Percentiles rank a stretch among this genome's conserved stretches.
phyloP scores from a whole-genome alignment of 2,888 invertebrate genomes.

The Polymixis lichenea region DNA sequence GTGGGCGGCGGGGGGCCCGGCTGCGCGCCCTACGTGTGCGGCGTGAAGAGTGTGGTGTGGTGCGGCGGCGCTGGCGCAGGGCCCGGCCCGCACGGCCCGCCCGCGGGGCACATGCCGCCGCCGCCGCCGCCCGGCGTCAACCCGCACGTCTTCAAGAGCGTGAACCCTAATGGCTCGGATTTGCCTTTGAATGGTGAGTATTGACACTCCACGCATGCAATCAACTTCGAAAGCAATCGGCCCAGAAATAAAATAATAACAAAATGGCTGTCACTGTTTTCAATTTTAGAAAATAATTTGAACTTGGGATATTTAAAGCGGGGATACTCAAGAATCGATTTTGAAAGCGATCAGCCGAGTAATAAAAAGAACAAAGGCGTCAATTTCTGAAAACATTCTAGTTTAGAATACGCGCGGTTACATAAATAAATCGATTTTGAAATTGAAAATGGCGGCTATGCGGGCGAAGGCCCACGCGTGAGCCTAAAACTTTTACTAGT shows the following conservation, averaged over 20 bases:
- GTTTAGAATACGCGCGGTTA: no score
- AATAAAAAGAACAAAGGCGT: no score
- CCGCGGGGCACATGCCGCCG: constrained; percentile 40
- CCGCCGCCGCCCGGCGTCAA: constrained; percentile 76
- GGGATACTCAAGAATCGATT: no score
- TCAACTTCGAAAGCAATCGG: not conserved
- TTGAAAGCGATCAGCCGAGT: no score
- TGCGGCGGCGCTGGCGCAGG: constrained; percentile 51
- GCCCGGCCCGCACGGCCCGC: constrained; percentile 62
- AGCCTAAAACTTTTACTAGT: not conserved
- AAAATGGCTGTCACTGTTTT: no score
- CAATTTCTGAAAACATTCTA: no score
- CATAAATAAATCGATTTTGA: not conserved
- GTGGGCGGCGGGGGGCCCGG: constrained; percentile 16
- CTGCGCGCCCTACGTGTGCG: constrained; percentile 44
- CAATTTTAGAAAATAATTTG: no score
- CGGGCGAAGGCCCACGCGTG: not conserved
- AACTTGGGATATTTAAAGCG: no score
- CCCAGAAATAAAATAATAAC: no score
- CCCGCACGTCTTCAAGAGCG: constrained; percentile 82
- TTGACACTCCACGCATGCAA: no score
- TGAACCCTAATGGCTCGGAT: constrained; percentile 89
- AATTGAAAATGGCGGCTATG: not conserved
- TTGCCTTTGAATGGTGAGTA: constrained; percentile 90
- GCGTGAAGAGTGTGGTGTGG: constrained; percentile 53